Percentiles rank a stretch among this genome's conserved stretches.
These are phyloP conservation scores for Trichogramma dendrolimi DNA, from an alignment of 2,888 invertebrate species.

Conservation along the genomic window DNA sequence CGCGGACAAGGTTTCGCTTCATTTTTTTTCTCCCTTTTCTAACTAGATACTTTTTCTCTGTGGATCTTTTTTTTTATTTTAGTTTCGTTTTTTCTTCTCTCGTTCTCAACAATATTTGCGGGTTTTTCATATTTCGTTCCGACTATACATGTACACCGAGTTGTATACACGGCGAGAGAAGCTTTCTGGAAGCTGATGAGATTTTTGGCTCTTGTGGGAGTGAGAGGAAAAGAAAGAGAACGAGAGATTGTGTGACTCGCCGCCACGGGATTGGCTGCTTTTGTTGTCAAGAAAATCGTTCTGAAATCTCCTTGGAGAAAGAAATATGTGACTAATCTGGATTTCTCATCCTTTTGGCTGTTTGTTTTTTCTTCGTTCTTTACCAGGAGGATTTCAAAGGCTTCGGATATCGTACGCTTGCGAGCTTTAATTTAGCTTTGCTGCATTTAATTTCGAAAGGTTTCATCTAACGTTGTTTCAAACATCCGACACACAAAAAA, in stretches of 20 bases:
- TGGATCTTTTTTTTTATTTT: constrained; percentile 11
- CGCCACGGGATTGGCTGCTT: background rate
- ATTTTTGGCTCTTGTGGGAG: constrained; percentile 14
- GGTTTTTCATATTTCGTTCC: no score
- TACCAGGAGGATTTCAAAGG: no score
- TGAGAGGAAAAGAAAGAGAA: background rate
- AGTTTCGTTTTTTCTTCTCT: background rate
- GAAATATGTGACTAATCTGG: constrained; percentile 14
- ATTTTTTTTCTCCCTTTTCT: background rate
- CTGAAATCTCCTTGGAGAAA: constrained; percentile 4
- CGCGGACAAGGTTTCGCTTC: background rate
- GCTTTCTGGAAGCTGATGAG: constrained; percentile 14
- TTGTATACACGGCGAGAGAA: background rate
- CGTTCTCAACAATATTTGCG: no score
- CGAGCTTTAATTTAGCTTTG: no score
- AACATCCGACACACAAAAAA: no score
- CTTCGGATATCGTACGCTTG: no score
- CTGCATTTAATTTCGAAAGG: no score
- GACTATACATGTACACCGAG: no score
- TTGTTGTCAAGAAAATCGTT: constrained; percentile 10
- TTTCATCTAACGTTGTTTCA: no score
- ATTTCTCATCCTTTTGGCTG: background rate
- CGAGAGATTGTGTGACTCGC: background rate
- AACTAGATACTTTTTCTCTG: background rate
- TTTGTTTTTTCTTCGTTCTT: no score